These are phyloP conservation scores for Campopleginae sp. DNA, from an alignment of 2,888 invertebrate species.

Conservation along the genomic window DNA sequence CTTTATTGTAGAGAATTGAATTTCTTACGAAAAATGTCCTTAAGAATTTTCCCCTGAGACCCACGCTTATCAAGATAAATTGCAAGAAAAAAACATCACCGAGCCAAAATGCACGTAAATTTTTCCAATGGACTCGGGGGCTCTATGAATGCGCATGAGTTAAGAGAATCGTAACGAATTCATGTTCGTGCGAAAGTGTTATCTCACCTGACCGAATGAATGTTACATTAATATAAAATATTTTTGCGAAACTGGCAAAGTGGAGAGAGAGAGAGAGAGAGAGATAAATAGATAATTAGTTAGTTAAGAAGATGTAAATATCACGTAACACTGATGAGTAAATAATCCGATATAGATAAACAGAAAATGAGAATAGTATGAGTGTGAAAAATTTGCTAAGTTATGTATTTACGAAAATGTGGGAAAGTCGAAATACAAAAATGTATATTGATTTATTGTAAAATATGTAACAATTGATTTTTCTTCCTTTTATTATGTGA, in stretches of 20 bases:
- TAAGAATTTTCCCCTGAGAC: too few species aligned
- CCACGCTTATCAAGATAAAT: too few species aligned
- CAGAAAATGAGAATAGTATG: slow-evolving; percentile 23
- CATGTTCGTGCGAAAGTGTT: slow-evolving; percentile 53
- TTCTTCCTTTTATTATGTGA: slow-evolving; percentile 78
- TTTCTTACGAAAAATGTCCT: too few species aligned
- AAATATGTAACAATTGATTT: slow-evolving; percentile 74
- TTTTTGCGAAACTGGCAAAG: slow-evolving; percentile 58
- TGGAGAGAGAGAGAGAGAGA: slow-evolving; percentile 57
- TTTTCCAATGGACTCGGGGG: too few species aligned
- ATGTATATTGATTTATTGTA: slow-evolving; percentile 74
- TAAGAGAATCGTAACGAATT: slow-evolving; percentile 39
- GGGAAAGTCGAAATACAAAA: slow-evolving; percentile 23
- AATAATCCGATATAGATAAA: slow-evolving; percentile 32
- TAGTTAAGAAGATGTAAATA: slow-evolving; percentile 55
- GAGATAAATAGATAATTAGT: slow-evolving; percentile 43
- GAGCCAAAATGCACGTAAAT: too few species aligned
- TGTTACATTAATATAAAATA: slow-evolving; percentile 41
- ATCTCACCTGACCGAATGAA: slow-evolving; percentile 34
- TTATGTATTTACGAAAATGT: slow-evolving; percentile 41
- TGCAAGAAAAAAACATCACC: neutral
- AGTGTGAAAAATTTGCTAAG: slow-evolving; percentile 47
- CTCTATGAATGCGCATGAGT: slow-evolving; percentile 2
- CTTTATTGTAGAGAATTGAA: too few species aligned
- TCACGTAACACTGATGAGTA: slow-evolving; percentile 1